Evolutionary conservation across 2,113 vertebrate genomes (phyloP).

Genomic region (Falco punctatus): DNA sequence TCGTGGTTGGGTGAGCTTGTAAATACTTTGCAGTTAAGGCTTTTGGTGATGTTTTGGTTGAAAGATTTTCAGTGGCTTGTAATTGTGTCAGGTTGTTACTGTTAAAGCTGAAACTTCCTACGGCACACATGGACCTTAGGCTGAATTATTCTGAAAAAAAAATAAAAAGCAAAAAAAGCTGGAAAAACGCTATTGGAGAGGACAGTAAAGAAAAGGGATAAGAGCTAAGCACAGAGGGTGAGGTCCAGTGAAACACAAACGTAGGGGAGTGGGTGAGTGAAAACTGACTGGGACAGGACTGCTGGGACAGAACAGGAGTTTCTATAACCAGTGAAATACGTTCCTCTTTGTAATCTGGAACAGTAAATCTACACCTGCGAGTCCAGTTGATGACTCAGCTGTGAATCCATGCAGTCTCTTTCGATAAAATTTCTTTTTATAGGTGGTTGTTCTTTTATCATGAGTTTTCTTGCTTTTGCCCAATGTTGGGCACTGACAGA

Average conservation of each 20-base stretch:
- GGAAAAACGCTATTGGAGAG: neutral
- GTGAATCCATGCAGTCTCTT: neutral
- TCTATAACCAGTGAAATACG: neutral
- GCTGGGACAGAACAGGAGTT: neutral
- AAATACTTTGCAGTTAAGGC: neutral
- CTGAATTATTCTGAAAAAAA: neutral
- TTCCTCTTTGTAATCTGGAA: neutral
- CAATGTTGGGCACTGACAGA: neutral
- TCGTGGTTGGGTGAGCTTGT: neutral
- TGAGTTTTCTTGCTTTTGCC: neutral
- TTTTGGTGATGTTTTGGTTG: neutral
- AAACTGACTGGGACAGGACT: neutral
- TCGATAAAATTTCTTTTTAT: neutral
- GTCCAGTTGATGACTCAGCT: neutral
- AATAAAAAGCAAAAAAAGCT: neutral
- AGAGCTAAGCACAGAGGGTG: neutral
- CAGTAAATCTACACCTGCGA: neutral
- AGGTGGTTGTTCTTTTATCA: neutral
- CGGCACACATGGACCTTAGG: rapidly evolving
- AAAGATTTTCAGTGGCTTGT: neutral
- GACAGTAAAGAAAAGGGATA: neutral
- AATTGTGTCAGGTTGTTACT: neutral
- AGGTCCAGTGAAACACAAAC: neutral
- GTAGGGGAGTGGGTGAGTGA: neutral
- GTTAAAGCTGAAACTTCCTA: neutral